These are phyloP conservation scores for Periophthalmus modestus DNA, from an alignment of 2,113 vertebrate genomes.

Conservation along the genomic window DNA sequence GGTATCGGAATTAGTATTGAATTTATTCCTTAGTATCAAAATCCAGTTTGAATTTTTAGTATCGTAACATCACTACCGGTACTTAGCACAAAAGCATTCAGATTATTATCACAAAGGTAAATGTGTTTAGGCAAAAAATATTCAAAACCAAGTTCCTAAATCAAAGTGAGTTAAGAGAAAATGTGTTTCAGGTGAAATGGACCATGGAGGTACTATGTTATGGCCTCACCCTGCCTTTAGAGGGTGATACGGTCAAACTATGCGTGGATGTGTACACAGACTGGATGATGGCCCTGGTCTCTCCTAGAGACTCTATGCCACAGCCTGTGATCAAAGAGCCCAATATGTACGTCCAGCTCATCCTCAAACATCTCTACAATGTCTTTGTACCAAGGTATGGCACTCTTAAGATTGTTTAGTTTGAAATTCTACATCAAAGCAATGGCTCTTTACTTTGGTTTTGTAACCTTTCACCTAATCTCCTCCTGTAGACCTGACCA, in stretches of 20 bases:
- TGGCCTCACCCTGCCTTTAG: conserved; percentile 90
- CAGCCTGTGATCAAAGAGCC: conserved; percentile 90
- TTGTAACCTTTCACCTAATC: not conserved
- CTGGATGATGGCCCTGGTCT: conserved; percentile 95
- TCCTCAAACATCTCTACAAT: conserved; percentile 95
- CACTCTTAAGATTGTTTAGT: not conserved
- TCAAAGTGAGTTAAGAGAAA: not conserved
- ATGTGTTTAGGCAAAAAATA: not conserved
- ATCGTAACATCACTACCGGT: no score
- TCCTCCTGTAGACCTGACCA: conserved; percentile 80
- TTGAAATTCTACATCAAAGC: not conserved
- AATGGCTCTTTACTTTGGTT: not conserved
- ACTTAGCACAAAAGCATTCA: no score
- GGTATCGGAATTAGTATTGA: no score
- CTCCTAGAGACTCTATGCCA: conserved; percentile 91
- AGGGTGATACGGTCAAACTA: conserved; percentile 93
- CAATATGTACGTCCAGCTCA: conserved; percentile 91
- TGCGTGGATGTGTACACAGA: conserved; percentile 97
- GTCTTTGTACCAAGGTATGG: conserved; percentile 92
- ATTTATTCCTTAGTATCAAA: no score
- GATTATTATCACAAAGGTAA: not conserved
- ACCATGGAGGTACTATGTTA: conserved; percentile 98
- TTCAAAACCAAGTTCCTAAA: no score
- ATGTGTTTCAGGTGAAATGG: conserved; percentile 87
- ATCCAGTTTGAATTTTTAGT: no score